phyloP scores from a whole-genome alignment of 2,888 invertebrate species.

The Mallateleia sp. region DNA sequence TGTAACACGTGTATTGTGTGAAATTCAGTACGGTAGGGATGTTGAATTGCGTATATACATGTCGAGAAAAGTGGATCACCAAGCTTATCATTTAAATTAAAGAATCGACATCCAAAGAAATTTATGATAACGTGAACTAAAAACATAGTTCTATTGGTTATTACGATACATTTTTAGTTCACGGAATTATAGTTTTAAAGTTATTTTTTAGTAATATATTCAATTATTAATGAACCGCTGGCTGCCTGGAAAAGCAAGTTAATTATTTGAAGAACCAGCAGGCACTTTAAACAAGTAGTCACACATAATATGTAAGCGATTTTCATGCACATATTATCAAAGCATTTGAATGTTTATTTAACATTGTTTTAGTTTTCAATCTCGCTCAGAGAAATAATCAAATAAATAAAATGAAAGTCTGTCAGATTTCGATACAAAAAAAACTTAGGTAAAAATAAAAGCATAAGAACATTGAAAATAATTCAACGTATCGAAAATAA shows the following conservation, averaged over 20 bases:
- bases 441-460: not conserved
- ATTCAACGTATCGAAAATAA: no score
- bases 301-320: slow-evolving; percentile 59
- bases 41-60: no score
- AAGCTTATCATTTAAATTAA: slow-evolving; percentile 33
- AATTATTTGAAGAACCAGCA: slow-evolving; percentile 69
- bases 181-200: no score
- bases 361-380: not conserved
- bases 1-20: slow-evolving; percentile 15
- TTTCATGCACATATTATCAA: slow-evolving; percentile 58
- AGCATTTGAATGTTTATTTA: slow-evolving; percentile 38
- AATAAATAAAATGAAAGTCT: not conserved
- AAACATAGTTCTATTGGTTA: no score
- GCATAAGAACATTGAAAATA: not conserved
- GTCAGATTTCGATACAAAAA: no score
- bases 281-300: slow-evolving; percentile 64
- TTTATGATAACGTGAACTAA: no score
- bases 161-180: no score
- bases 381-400: slow-evolving; percentile 34
- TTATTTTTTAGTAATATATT: slow-evolving; percentile 10
- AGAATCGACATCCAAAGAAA: no score
- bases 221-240: not conserved
- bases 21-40: slow-evolving; percentile 14
- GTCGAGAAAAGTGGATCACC: slow-evolving; percentile 32
- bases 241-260: slow-evolving; percentile 58